phyloP scores from a whole-genome alignment of 2,113 vertebrate genomes.

The Malurus alboscapulatus region DNA sequence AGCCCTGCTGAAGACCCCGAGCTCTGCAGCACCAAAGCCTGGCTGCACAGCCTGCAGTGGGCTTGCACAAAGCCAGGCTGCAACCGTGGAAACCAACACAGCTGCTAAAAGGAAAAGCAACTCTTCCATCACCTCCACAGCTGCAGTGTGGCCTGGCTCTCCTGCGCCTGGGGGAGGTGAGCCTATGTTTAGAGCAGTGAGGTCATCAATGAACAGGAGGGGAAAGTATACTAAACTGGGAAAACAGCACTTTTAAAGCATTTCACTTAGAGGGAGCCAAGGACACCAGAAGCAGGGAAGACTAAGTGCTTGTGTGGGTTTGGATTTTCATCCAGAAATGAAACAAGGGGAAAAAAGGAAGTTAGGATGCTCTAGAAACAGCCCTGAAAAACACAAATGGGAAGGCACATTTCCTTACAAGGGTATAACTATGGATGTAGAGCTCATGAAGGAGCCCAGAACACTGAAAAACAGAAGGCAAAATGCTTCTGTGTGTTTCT shows the following conservation, averaged over 20 bases:
- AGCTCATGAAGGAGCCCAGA: neutral
- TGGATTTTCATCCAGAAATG: neutral
- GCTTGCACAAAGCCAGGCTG: neutral
- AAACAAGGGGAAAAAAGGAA: neutral
- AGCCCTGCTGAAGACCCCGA: neutral
- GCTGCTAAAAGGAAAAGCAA: neutral
- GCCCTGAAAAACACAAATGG: neutral
- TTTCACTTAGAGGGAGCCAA: neutral
- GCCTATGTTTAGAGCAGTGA: neutral
- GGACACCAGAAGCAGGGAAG: neutral
- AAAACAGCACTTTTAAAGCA: neutral
- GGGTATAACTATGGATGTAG: neutral
- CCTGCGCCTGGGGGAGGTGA: neutral
- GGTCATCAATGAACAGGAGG: neutral
- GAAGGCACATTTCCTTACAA: neutral
- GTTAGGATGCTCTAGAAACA: neutral
- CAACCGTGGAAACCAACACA: neutral
- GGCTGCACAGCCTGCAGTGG: neutral
- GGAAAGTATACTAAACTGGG: neutral
- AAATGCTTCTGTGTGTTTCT: neutral
- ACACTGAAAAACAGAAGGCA: neutral
- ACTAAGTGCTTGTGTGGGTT: neutral
- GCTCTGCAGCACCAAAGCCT: neutral
- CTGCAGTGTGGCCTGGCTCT: neutral
- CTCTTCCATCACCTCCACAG: neutral